These are phyloP conservation scores for Arctia plantaginis DNA, from an alignment of 2,888 invertebrate species.

Conservation along the genomic window DNA sequence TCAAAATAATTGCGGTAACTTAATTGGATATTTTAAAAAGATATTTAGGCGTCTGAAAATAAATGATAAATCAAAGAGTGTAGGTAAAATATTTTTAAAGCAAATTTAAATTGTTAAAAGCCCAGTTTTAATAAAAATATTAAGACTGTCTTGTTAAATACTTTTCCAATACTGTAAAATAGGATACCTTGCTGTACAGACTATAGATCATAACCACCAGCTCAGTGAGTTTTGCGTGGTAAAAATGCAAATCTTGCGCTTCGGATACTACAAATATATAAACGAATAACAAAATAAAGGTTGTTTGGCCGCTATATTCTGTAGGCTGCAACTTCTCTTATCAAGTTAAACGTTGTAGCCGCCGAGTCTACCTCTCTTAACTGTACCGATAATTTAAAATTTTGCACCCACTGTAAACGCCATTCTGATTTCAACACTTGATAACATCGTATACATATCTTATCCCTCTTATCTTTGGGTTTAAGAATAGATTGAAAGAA, in stretches of 20 bases:
- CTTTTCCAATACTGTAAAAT: not conserved
- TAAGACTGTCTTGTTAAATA: not conserved
- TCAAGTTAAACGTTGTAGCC: not conserved
- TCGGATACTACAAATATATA: not conserved
- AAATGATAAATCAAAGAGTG: not conserved
- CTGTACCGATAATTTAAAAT: conserved; percentile 1
- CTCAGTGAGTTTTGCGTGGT: too few species aligned
- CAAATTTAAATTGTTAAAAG: not conserved
- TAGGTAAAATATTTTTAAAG: not conserved
- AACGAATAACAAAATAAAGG: not conserved
- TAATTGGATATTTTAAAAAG: not conserved
- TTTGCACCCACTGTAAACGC: conserved; percentile 14
- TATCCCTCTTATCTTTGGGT: conserved; percentile 38
- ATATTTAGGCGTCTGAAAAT: not conserved
- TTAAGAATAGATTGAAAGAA: conserved; percentile 45
- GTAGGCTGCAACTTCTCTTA: not conserved
- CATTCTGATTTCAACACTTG: conserved; percentile 25
- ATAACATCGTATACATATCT: conserved; percentile 33
- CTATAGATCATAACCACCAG: too few species aligned
- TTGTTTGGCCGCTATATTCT: not conserved
- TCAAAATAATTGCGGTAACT: conserved; percentile 11
- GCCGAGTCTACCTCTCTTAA: not conserved
- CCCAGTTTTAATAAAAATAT: not conserved
- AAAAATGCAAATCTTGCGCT: not conserved
- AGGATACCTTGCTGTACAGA: not conserved